These are phyloP conservation scores for Drosophila ustulata DNA, from an alignment of 2,888 invertebrate species.

Conservation along the genomic window DNA sequence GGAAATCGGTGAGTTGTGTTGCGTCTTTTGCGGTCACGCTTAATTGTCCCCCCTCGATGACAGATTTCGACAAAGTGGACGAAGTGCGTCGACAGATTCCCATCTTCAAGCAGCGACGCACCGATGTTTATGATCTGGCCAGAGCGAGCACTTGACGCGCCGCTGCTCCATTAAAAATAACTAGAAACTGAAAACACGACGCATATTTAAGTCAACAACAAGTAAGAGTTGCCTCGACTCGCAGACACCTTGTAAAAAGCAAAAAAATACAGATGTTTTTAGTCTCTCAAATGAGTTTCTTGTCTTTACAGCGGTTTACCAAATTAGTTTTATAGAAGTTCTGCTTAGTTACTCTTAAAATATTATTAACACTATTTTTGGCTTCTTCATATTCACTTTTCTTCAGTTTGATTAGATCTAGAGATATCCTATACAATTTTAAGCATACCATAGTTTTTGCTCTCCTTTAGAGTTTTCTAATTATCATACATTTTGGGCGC, in stretches of 20 bases:
- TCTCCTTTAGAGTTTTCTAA: background rate
- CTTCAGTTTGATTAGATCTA: no score
- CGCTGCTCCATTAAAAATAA: slow-evolving; percentile 18
- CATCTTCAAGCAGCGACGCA: slow-evolving; percentile 89
- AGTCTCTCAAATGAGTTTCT: no score
- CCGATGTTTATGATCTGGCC: slow-evolving; percentile 89
- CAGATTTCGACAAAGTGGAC: slow-evolving; percentile 90
- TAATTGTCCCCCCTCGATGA: slow-evolving; percentile 9
- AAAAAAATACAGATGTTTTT: background rate
- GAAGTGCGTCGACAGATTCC: slow-evolving; percentile 94
- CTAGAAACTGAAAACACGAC: background rate
- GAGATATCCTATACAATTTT: no score
- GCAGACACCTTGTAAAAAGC: slow-evolving; percentile 5
- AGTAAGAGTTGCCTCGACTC: background rate
- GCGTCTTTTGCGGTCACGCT: background rate
- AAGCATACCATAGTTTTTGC: no score
- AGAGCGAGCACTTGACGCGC: slow-evolving; percentile 25
- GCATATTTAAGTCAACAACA: slow-evolving; percentile 16
- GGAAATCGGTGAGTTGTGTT: slow-evolving; percentile 88
- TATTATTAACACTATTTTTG: no score
- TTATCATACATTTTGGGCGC: no score
- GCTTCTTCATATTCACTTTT: no score
- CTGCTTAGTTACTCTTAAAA: no score
- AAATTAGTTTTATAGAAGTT: no score
- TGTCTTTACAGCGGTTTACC: background rate